A percentile compares a stretch with the other conserved stretches of the same genome.
Conservation (phyloP, 2,113 vertebrate species). For the Petrocephalus microphthalmus region DNA sequence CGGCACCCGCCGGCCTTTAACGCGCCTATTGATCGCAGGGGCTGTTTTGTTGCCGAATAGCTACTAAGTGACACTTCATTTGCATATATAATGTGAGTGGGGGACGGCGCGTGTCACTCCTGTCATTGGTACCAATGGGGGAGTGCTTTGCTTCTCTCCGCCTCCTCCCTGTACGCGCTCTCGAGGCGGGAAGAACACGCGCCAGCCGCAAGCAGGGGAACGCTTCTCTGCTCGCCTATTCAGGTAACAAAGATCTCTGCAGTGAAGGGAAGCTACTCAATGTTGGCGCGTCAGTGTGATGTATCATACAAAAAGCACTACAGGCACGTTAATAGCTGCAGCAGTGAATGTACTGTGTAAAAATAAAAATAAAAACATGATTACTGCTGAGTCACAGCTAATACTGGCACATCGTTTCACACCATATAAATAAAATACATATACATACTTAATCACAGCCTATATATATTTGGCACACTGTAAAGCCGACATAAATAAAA, state of each 20-base stretch:
- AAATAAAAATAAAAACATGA: background rate
- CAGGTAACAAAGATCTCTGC: background rate
- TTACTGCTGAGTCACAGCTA: background rate
- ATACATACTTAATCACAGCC: background rate
- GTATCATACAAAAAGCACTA: background rate
- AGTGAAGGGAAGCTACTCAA: background rate
- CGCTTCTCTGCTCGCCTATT: background rate
- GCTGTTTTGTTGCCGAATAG: slow-evolving; percentile 60
- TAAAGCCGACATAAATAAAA: background rate
- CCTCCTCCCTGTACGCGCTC: background rate
- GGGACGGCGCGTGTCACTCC: slow-evolving; percentile 38
- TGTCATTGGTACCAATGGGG: slow-evolving; percentile 41
- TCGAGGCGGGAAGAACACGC: background rate
- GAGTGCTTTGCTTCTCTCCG: slow-evolving; percentile 20
- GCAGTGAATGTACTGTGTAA: background rate
- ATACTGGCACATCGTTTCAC: background rate
- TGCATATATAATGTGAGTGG: slow-evolving; percentile 55
- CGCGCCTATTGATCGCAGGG: slow-evolving; percentile 63
- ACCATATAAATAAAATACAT: background rate
- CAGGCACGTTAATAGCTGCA: background rate
- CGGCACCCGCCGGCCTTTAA: slow-evolving; percentile 58
- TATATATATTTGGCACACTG: background rate
- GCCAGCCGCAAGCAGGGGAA: background rate
- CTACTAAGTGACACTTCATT: slow-evolving; percentile 68
- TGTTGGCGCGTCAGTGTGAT: background rate